A percentile compares a stretch with the other conserved stretches of the same genome.
phyloP scores from a whole-genome alignment of 2,113 vertebrate genomes.

The Phalacrocorax carbo region DNA sequence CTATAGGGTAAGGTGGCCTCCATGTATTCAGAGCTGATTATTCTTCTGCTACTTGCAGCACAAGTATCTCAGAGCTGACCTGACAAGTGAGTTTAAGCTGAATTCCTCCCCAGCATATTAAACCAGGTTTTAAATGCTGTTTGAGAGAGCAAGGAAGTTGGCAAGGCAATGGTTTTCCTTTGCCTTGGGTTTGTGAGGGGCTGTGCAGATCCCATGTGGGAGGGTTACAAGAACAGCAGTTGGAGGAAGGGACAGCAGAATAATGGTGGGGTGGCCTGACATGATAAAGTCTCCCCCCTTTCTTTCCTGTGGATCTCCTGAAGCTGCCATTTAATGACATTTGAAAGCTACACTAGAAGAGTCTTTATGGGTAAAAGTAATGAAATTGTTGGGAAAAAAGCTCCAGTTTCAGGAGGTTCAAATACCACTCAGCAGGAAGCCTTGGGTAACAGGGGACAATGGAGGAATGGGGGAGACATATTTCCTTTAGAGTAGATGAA shows the following conservation, averaged over 20 bases:
- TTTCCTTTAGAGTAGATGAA: neutral
- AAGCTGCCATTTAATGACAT: neutral
- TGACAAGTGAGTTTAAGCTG: neutral
- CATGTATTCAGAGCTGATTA: neutral
- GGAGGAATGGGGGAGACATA: neutral
- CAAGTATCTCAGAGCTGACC: neutral
- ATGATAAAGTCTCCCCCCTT: neutral
- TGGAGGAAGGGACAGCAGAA: neutral
- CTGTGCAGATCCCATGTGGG: fast-evolving
- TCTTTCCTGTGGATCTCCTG: neutral
- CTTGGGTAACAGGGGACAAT: neutral
- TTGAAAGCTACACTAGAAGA: neutral
- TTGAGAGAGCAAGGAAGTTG: neutral
- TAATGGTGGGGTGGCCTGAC: neutral
- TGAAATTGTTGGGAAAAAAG: neutral
- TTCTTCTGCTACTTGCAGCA: neutral
- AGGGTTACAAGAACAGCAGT: neutral
- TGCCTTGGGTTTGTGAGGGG: neutral
- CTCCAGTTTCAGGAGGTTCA: neutral
- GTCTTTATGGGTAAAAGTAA: neutral
- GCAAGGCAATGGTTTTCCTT: neutral
- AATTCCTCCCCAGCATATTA: neutral
- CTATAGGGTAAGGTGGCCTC: neutral
- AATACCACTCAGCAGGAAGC: neutral
- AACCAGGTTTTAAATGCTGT: neutral